Percentiles rank a stretch among this genome's conserved stretches.
phyloP scores from a whole-genome alignment of 2,797 vertebrate species.

The Erpetoichthys calabaricus region DNA sequence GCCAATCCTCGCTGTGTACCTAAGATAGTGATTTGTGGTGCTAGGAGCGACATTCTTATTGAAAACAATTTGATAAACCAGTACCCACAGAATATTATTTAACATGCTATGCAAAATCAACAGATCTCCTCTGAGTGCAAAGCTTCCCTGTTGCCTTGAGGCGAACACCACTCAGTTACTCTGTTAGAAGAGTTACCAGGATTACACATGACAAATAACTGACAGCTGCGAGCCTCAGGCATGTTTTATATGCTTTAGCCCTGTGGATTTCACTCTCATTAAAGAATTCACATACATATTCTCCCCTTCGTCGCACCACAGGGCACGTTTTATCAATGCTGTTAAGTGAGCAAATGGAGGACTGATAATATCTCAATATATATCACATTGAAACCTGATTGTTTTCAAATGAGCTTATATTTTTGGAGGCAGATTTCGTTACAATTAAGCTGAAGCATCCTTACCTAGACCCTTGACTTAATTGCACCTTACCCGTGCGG shows the following conservation, averaged over 20 bases:
- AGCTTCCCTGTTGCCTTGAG: constrained; percentile 18
- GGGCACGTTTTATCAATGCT: rapidly evolving
- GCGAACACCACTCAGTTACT: constrained; percentile 14
- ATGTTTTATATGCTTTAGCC: constrained; percentile 16
- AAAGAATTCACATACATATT: constrained; percentile 6
- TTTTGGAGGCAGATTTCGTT: not conserved
- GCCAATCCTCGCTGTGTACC: too few relatives aligned
- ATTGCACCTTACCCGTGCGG: not conserved
- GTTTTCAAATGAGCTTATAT: not conserved
- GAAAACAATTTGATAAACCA: constrained; percentile 1
- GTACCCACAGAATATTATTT: constrained; percentile 4
- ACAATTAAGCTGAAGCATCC: not conserved
- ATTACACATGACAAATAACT: constrained; percentile 24
- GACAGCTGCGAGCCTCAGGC: constrained; percentile 25
- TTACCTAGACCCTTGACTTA: not conserved
- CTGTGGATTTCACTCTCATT: constrained; percentile 20
- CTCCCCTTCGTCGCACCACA: not conserved
- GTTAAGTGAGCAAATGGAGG: not conserved
- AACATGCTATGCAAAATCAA: constrained; percentile 4
- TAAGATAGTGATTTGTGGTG: too few relatives aligned
- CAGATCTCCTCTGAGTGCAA: constrained; percentile 13
- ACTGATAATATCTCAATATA: not conserved
- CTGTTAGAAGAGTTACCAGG: constrained; percentile 14
- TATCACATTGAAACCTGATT: not conserved
- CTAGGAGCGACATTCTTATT: not conserved